Percentiles rank a stretch among this genome's conserved stretches.
These are phyloP conservation scores for Nematolebias whitei DNA, from an alignment of 2,113 vertebrate species.

Conservation along the genomic window DNA sequence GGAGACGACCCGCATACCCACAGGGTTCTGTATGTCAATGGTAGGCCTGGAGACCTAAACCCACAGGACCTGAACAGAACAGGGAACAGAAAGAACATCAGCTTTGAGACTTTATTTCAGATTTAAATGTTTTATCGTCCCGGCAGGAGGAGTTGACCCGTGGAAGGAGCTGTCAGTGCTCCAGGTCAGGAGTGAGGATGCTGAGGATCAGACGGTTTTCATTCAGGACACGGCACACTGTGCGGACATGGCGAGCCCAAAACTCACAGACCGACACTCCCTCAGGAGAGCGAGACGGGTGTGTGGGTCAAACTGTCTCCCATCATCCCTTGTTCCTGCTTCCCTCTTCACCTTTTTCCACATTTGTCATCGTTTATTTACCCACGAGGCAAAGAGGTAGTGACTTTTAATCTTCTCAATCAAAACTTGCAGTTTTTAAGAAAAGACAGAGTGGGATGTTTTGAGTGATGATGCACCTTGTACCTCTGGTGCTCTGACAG, in stretches of 20 bases:
- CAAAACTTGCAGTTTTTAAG: no score
- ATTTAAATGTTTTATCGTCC: not conserved
- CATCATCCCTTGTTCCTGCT: no score
- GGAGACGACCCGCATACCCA: conserved; percentile 67
- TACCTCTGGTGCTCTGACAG: no score
- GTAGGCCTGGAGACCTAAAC: conserved; percentile 52
- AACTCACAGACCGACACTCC: conserved; percentile 51
- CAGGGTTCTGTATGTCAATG: conserved; percentile 81
- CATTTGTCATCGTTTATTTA: no score
- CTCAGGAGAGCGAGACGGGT: conserved; percentile 75
- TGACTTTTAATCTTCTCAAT: no score
- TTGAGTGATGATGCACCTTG: no score
- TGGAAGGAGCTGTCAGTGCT: conserved; percentile 80
- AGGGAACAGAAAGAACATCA: not conserved
- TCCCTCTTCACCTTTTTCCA: not conserved
- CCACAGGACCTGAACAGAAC: not conserved
- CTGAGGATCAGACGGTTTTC: conserved; percentile 59
- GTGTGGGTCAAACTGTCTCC: no score
- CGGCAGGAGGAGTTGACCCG: conserved; percentile 78
- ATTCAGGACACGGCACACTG: conserved; percentile 80
- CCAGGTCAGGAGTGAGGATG: conserved; percentile 33
- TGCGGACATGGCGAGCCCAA: conserved; percentile 70
- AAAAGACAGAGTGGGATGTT: no score
- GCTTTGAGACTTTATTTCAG: not conserved
- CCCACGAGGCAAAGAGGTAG: no score